Conservation (phyloP, 2,113 vertebrate species). For the Petrocephalus zakoni region DNA sequence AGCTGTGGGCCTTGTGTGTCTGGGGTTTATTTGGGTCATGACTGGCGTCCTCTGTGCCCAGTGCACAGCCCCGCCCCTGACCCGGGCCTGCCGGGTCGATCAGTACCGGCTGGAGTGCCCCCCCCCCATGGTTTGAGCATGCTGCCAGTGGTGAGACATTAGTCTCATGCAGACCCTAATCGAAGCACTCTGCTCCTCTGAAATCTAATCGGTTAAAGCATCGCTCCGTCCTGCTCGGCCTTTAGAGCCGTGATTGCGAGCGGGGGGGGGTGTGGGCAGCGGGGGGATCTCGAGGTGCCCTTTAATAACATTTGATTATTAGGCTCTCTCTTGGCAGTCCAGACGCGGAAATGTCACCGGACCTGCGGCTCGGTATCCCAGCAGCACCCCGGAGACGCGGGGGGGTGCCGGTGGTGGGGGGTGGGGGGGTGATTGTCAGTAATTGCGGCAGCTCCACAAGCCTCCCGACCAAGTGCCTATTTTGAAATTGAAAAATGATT, state of each 20-base stretch:
- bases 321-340: neutral
- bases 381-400: neutral
- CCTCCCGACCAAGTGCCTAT: neutral
- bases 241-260: neutral
- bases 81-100: neutral
- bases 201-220: neutral
- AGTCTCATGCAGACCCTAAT: neutral
- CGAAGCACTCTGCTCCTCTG: neutral
- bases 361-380: neutral
- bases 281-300: neutral
- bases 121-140: neutral
- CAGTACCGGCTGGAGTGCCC: neutral
- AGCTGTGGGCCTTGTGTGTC: neutral
- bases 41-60: neutral
- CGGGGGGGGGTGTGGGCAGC: neutral
- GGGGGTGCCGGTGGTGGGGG: neutral
- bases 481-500: conserved; percentile 1
- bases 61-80: neutral
- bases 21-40: neutral
- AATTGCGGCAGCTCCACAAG: neutral
- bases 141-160: conserved; percentile 26
- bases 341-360: neutral
- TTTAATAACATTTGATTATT: neutral
- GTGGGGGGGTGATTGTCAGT: neutral
- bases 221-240: neutral